Evolutionary conservation across 2,797 vertebrate species (phyloP).

Genomic region (Hemibagrus guttatus): DNA sequence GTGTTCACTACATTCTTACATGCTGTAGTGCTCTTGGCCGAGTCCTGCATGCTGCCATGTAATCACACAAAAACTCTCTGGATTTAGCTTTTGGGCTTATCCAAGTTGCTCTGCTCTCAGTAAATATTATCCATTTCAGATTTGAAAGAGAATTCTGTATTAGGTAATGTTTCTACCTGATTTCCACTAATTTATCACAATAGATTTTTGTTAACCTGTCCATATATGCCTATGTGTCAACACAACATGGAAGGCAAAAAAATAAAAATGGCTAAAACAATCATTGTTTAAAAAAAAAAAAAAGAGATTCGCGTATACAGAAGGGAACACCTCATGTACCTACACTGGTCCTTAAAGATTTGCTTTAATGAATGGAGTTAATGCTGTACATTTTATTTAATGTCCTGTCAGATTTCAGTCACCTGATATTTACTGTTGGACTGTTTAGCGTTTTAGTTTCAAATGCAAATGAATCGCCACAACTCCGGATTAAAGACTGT

Average conservation of each 20-base stretch:
- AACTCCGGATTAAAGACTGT: too few relatives aligned
- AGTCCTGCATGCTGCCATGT: slow-evolving; percentile 18
- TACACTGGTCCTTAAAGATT: background rate
- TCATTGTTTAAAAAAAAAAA: background rate
- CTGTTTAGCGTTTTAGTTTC: too few relatives aligned
- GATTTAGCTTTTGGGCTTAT: background rate
- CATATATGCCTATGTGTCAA: background rate
- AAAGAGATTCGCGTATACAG: background rate
- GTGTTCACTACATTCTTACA: slow-evolving; percentile 41
- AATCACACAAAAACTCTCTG: slow-evolving; percentile 12
- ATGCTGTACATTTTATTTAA: background rate
- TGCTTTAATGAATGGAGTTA: background rate
- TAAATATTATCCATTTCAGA: background rate
- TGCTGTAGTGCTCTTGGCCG: slow-evolving; percentile 50
- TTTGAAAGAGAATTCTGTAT: background rate
- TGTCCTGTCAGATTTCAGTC: too few relatives aligned
- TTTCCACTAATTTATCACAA: too few relatives aligned
- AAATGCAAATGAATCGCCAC: too few relatives aligned
- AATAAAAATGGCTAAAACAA: background rate
- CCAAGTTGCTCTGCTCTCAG: background rate
- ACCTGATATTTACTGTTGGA: background rate
- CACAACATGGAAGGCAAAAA: background rate
- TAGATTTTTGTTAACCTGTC: background rate
- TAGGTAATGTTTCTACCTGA: background rate
- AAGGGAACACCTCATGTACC: background rate